Percentiles rank a stretch among this genome's conserved stretches.
phyloP scores from a whole-genome alignment of 2,888 invertebrate species.

The Mythimna impura region DNA sequence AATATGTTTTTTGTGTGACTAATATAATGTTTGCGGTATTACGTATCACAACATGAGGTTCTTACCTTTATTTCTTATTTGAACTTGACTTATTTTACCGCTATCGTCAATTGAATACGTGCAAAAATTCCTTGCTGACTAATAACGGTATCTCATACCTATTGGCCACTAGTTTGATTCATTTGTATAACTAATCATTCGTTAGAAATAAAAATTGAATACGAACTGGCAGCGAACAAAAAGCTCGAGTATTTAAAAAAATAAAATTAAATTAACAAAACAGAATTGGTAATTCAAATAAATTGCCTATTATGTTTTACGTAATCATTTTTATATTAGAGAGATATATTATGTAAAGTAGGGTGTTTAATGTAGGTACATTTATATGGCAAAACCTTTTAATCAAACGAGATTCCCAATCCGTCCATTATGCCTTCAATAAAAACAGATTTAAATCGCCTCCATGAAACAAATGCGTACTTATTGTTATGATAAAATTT shows the following conservation, averaged over 20 bases:
- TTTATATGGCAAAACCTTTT: slow-evolving; percentile 25
- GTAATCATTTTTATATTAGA: slow-evolving; percentile 5
- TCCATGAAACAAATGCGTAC: slow-evolving; percentile 40
- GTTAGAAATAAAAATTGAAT: slow-evolving; percentile 4
- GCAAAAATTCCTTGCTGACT: slow-evolving; percentile 44
- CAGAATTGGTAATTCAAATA: background rate
- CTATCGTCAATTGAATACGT: slow-evolving; percentile 32
- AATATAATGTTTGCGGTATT: slow-evolving; percentile 23
- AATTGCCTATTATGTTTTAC: slow-evolving; percentile 12
- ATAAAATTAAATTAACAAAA: slow-evolving; percentile 5
- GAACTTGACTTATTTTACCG: slow-evolving; percentile 1
- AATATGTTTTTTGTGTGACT: slow-evolving; percentile 18
- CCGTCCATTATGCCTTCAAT: slow-evolving; percentile 39
- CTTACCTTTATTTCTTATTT: slow-evolving; percentile 22
- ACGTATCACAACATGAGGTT: slow-evolving; percentile 7
- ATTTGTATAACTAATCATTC: slow-evolving; percentile 32
- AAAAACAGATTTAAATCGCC: slow-evolving; percentile 51
- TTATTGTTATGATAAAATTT: slow-evolving; percentile 55
- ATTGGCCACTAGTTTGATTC: slow-evolving; percentile 36
- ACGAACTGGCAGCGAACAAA: slow-evolving; percentile 1
- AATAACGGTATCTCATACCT: slow-evolving; percentile 26
- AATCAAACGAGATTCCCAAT: slow-evolving; percentile 37
- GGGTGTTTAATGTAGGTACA: slow-evolving; percentile 1
- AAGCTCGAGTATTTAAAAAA: slow-evolving; percentile 1
- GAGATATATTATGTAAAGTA: slow-evolving; percentile 8